Evolutionary conservation across 2,113 vertebrate species (phyloP), one percentile per base, ranked within the genome.

Genomic region (Tinamus guttatus): DNA sequence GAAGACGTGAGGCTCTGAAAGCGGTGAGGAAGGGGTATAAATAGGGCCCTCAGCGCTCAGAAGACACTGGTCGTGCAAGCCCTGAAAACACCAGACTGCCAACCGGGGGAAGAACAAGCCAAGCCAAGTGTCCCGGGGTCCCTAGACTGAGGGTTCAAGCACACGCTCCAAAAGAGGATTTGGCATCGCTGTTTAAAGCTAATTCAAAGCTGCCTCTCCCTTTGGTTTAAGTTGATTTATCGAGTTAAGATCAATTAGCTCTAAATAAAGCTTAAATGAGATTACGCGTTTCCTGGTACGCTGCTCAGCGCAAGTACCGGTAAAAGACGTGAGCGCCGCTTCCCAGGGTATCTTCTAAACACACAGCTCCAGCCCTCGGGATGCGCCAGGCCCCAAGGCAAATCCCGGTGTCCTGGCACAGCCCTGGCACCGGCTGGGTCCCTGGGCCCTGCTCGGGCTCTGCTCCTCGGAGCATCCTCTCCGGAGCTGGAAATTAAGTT

Each of bases 241-340:
- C 75, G 59, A 64, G 58, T 58, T 83, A 58, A 56, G 81, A 52
- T 76, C 81, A 89, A 83, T 94, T 75, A 83, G 43, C 40, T 58
- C 68, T 51, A 19, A 62, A 86, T 34, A 21, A 70, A 82, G 30
- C 4, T 1, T 24, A 36, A 76, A 71, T 58, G 6, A 79, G 81
- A 79, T 92, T 62, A 87, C 0, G 54, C 0, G 2, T 60, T 41
- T 36, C 25, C 58, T 5, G 27, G 30, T 38, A 7, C n/a, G 41
- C 2, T 58, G 36, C 27, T 49, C 38, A 36, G 4, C 40, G 67
- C n/a, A 75, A 7, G 32, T 1, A 2, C 0, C 49, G 56, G 56
- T 30, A 5, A 11, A 25, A 25, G 45, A 19, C 0, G 4, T 0
- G 75, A 45, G 34, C 0, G 2, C 15, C 36, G 22, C 43, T 36